Evolutionary conservation across 2,797 vertebrate genomes (phyloP).

Genomic region (Meriones psammophilus): DNA sequence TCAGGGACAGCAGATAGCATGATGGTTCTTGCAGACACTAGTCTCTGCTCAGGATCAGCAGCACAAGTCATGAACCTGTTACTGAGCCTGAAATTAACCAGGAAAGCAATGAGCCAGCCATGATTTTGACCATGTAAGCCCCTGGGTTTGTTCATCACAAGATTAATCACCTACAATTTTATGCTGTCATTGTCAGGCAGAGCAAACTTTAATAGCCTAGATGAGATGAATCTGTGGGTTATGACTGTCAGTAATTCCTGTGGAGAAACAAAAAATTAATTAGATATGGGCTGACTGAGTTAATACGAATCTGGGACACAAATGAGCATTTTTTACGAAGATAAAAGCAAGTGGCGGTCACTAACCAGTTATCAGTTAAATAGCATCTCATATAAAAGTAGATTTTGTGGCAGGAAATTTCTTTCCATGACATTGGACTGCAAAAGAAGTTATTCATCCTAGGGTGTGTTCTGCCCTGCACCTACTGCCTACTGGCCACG

Average conservation of each 20-base stretch:
- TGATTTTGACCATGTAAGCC: background rate
- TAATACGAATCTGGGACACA: slow-evolving; percentile 23
- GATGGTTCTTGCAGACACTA: background rate
- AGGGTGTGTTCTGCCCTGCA: background rate
- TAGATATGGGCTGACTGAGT: background rate
- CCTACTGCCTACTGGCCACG: too few species aligned
- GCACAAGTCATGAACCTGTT: background rate
- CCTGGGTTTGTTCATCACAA: background rate
- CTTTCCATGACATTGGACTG: background rate
- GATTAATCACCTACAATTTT: slow-evolving; percentile 33
- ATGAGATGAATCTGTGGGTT: background rate
- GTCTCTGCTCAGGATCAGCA: background rate
- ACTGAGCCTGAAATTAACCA: slow-evolving; percentile 29
- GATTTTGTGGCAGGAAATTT: background rate
- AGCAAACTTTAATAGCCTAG: background rate
- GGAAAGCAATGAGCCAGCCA: background rate
- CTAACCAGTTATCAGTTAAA: slow-evolving; percentile 10
- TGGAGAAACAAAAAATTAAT: slow-evolving; percentile 26
- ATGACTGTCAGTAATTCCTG: slow-evolving; percentile 21
- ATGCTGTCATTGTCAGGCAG: background rate
- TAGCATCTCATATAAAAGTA: background rate
- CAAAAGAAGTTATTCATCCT: background rate
- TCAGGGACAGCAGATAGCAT: background rate
- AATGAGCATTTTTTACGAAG: background rate
- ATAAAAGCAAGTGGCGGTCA: background rate